phyloP scores from a whole-genome alignment of 2,797 vertebrate genomes.

The Sebastes nivosus region DNA sequence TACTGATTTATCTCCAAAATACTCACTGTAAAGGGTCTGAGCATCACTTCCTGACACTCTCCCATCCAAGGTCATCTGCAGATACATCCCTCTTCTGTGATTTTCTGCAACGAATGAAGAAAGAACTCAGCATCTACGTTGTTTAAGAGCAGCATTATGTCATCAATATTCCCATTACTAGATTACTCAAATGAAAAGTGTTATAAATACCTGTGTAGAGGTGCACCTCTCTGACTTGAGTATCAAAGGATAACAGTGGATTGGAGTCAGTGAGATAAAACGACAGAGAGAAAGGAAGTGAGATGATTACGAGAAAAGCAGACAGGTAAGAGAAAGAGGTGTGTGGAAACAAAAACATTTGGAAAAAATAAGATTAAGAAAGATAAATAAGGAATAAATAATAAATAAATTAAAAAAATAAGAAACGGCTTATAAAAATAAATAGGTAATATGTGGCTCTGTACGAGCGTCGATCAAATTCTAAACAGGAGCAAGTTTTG shows the following conservation, averaged over 20 bases:
- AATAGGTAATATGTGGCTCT: slow-evolving; percentile 11
- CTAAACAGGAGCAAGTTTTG: slow-evolving; percentile 35
- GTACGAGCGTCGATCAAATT: slow-evolving; percentile 1
- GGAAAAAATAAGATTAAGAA: background rate
- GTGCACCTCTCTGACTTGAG: slow-evolving; percentile 75
- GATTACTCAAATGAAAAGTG: background rate
- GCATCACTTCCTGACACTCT: slow-evolving; percentile 71
- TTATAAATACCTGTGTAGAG: slow-evolving; percentile 81
- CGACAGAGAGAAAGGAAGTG: slow-evolving; percentile 46
- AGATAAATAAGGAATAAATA: slow-evolving; percentile 43
- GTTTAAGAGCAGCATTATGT: background rate
- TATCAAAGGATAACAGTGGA: slow-evolving; percentile 72
- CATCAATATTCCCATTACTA: background rate
- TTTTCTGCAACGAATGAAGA: slow-evolving; percentile 65
- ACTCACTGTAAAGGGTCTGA: slow-evolving; percentile 76
- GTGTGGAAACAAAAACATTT: slow-evolving; percentile 61
- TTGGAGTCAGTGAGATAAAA: slow-evolving; percentile 76
- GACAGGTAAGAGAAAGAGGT: slow-evolving; percentile 13
- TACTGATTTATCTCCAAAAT: background rate
- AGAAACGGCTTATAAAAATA: slow-evolving; percentile 18
- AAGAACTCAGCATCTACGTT: background rate
- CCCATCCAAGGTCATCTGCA: slow-evolving; percentile 79
- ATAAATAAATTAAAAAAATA: slow-evolving; percentile 46
- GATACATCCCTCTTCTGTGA: slow-evolving; percentile 74
- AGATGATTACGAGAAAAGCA: slow-evolving; percentile 49